Evolutionary conservation across 2,888 invertebrate species (phyloP).

Genomic region (Dynastes grantii): DNA sequence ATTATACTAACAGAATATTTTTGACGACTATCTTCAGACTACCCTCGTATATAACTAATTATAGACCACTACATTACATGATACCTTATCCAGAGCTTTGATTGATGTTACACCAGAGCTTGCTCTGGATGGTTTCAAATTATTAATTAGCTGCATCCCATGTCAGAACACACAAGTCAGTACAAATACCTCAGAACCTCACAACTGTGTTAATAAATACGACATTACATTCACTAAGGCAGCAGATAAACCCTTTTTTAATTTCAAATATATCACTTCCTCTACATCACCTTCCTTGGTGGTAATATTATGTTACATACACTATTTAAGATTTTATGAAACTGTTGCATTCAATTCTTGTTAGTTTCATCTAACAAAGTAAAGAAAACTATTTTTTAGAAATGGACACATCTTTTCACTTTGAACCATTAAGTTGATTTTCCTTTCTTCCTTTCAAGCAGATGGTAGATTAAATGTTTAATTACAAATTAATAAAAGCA

Average conservation of each 20-base stretch:
- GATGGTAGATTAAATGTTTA: background rate
- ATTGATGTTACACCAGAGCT: background rate
- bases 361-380: too few relatives aligned
- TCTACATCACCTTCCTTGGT: background rate
- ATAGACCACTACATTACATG: background rate
- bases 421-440: too few relatives aligned
- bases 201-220: background rate
- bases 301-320: too few relatives aligned
- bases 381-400: too few relatives aligned
- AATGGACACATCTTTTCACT: too few relatives aligned
- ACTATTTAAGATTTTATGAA: too few relatives aligned
- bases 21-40: too few relatives aligned
- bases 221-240: background rate
- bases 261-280: background rate
- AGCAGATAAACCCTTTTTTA: background rate
- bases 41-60: background rate
- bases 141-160: slow-evolving; percentile 5
- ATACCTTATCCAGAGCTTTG: background rate
- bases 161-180: background rate
- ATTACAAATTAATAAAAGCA: background rate
- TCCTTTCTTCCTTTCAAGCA: too few relatives aligned
- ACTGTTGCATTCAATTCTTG: too few relatives aligned
- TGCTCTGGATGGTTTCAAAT: background rate
- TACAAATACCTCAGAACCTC: background rate
- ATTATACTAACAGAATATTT: too few relatives aligned